A percentile compares a stretch with the other conserved stretches of the same genome.
These are phyloP conservation scores for Ectemnius cavifrons DNA, from an alignment of 2,888 invertebrate species.

Conservation along the genomic window DNA sequence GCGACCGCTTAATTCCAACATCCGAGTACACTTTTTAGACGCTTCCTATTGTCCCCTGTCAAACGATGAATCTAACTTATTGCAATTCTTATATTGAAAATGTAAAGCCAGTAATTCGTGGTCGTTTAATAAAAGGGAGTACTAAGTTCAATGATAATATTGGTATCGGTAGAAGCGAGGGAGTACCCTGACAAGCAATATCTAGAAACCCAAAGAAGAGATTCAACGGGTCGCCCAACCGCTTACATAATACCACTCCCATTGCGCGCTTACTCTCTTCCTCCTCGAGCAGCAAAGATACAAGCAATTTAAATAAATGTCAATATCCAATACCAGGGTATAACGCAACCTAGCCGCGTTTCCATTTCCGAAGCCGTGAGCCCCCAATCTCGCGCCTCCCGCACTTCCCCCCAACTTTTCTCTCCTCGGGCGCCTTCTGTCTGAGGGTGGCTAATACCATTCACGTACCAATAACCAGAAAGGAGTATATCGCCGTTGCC, in stretches of 20 bases:
- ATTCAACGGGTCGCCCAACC: conserved; percentile 38
- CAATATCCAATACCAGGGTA: conserved; percentile 53
- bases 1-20: neutral
- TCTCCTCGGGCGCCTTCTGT: conserved; percentile 41
- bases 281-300: conserved; percentile 35
- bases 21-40: neutral
- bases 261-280: conserved; percentile 37
- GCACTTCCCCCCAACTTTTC: conserved; percentile 43
- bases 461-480: conserved; percentile 38
- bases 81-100: neutral
- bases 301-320: conserved; percentile 41
- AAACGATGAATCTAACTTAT: neutral
- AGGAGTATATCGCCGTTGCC: conserved; percentile 33
- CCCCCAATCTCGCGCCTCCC: conserved; percentile 17
- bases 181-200: conserved; percentile 31
- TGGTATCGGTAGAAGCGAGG: neutral
- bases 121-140: no score
- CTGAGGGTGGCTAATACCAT: conserved; percentile 48
- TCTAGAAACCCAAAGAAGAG: conserved; percentile 36
- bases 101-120: neutral
- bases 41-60: neutral
- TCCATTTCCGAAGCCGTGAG: conserved; percentile 19
- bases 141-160: no score
- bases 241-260: conserved; percentile 51
- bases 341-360: conserved; percentile 51